These are phyloP conservation scores for Balaeniceps rex DNA, from an alignment of 2,113 vertebrate genomes.

Conservation along the genomic window DNA sequence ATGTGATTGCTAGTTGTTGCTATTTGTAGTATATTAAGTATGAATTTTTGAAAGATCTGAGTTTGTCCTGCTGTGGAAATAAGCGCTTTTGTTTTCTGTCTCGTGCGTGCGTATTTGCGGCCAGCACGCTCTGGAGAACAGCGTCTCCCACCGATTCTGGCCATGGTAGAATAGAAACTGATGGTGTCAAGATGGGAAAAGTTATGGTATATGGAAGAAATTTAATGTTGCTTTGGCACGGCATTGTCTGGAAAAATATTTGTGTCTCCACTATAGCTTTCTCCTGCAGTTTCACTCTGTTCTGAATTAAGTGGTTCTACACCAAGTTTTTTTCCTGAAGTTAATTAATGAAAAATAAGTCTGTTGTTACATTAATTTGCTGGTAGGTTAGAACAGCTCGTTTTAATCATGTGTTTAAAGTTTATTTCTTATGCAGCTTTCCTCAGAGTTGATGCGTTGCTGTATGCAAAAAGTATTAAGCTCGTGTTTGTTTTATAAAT, in stretches of 20 bases:
- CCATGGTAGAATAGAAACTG: fast-evolving
- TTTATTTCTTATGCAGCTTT: not conserved
- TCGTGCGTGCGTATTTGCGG: not conserved
- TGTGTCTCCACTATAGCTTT: not conserved
- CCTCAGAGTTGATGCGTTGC: not conserved
- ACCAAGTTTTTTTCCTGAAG: not conserved
- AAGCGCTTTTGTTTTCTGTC: not conserved
- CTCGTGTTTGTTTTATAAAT: not conserved
- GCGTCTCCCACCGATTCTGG: not conserved
- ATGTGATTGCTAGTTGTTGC: fast-evolving
- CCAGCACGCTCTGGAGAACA: not conserved
- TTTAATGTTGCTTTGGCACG: not conserved
- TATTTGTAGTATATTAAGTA: not conserved
- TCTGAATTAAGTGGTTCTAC: not conserved
- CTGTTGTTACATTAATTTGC: not conserved
- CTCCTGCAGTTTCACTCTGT: not conserved
- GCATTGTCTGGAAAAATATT: not conserved
- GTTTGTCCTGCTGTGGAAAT: not conserved
- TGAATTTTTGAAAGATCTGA: not conserved
- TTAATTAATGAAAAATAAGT: not conserved
- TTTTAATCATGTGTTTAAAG: not conserved
- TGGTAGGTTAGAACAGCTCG: not conserved
- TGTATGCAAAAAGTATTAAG: not conserved
- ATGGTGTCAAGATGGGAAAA: not conserved
- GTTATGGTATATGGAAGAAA: not conserved